phyloP scores from a whole-genome alignment of 2,113 vertebrate genomes.

The Symphodus melops region DNA sequence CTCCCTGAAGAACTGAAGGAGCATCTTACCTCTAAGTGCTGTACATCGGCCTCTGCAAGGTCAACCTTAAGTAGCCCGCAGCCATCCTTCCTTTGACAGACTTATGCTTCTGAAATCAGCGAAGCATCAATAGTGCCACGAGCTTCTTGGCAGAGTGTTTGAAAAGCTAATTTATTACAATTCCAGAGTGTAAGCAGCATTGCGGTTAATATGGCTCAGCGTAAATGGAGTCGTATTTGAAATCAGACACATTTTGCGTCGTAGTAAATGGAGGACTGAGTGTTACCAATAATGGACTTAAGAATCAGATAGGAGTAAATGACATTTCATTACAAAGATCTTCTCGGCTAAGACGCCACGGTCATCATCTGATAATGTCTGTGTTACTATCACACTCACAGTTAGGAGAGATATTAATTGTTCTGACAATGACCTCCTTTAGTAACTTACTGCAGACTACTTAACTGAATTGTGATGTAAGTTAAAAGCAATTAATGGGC shows the following conservation, averaged over 20 bases:
- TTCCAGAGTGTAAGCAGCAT: slow-evolving; percentile 37
- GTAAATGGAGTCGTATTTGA: slow-evolving; percentile 34
- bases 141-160: slow-evolving; percentile 40
- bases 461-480: slow-evolving; percentile 52
- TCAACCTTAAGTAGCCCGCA: slow-evolving; percentile 41
- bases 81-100: slow-evolving; percentile 43
- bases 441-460: slow-evolving; percentile 45
- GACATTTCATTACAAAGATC: slow-evolving; percentile 22
- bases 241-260: slow-evolving; percentile 40
- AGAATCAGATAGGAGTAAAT: neutral
- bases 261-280: slow-evolving; percentile 10
- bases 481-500: slow-evolving; percentile 66
- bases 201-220: slow-evolving; percentile 48
- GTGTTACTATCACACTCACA: slow-evolving; percentile 17
- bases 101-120: slow-evolving; percentile 52
- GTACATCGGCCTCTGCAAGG: slow-evolving; percentile 32
- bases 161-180: slow-evolving; percentile 52
- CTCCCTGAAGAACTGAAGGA: slow-evolving; percentile 28
- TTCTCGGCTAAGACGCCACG: neutral
- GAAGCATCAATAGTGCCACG: slow-evolving; percentile 24
- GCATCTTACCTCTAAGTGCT: slow-evolving; percentile 42
- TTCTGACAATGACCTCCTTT: slow-evolving; percentile 46
- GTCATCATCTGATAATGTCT: slow-evolving; percentile 11
- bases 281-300: neutral
- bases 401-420: slow-evolving; percentile 22